Percentiles rank a stretch among this genome's conserved stretches.
Evolutionary conservation across 2,888 invertebrate genomes (phyloP).

Genomic region (Bimastos eiseni): DNA sequence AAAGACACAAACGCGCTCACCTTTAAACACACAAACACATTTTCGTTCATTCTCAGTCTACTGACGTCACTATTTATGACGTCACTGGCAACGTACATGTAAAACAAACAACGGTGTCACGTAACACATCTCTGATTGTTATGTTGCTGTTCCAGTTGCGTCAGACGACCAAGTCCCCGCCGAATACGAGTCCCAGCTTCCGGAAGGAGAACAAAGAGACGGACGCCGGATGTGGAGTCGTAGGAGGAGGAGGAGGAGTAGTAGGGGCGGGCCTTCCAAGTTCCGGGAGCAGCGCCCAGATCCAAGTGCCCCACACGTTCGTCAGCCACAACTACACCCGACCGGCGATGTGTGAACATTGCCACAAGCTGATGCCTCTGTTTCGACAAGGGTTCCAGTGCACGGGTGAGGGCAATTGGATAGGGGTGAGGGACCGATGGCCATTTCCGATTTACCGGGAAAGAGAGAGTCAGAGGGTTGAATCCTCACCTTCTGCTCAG

Average conservation of each 20-base stretch:
- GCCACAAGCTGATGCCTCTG: conserved; percentile 89
- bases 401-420: conserved; percentile 68
- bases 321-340: conserved; percentile 93
- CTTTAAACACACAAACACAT: too few species aligned
- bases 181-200: not conserved
- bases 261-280: conserved; percentile 70
- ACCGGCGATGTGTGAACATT: conserved; percentile 92
- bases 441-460: too few species aligned
- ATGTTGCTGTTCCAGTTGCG: not conserved
- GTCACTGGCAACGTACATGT: too few species aligned
- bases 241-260: conserved; percentile 75
- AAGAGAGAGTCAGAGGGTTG: too few species aligned
- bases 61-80: too few species aligned
- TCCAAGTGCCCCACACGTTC: conserved; percentile 90
- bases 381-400: conserved; percentile 94
- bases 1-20: too few species aligned
- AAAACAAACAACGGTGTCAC: not conserved
- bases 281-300: conserved; percentile 87
- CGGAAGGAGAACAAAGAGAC: not conserved
- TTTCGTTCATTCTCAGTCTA: too few species aligned
- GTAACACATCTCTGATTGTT: not conserved
- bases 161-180: not conserved
- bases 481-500: too few species aligned
- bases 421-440: too few species aligned
- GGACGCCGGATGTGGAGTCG: conserved; percentile 70